Evolutionary conservation across 2,888 invertebrate species (phyloP), one percentile per base, ranked within the genome.

Genomic region (Lottia gigantea): DNA sequence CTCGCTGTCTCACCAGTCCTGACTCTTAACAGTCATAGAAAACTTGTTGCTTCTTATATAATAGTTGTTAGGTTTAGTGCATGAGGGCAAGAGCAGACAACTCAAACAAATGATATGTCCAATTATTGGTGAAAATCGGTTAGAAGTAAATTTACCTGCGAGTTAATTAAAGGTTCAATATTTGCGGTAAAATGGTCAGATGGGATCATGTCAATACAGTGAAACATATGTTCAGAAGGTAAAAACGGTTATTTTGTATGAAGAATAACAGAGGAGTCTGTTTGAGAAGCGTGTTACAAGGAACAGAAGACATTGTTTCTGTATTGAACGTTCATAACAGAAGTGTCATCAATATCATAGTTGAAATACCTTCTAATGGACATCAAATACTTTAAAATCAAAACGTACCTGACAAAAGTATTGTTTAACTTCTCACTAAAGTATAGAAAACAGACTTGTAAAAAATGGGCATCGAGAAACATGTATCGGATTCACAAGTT

Each of bases 121-220:
- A 55, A 55, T 55, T 55, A 23, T 55, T 55, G 55, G 55, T 55
- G 55, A 55, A 55, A 55, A 55, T 55, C 55, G 55, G 55, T 55
- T 23, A 55, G 19, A 55, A 19, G 55, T 55, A 55, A 55, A 55
- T 55, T 55, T 55, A 23, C 55, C 55, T 8, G 19, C 14, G 23
- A 8, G 55, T 55, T 55, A 55, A 55, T 55, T 19, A 55, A 55
- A 55, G 23, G 55, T 55, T 55, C 55, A 55, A 55, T 55, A 55
- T 55, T 55, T 55, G 55, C 12, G 55, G 55, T 55, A 23, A 55
- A 55, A 19, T 55, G 55, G 55, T 55, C 55, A 55, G 55, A 55
- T 55, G 55, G 19, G 55, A 55, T 55, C 55, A 55, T 23, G 55
- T 55, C 55, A 55, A 55, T 55, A 55, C 23, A 23, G 23, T 23